These are phyloP conservation scores for Heliconius sara DNA, from an alignment of 2,888 invertebrate species.

Conservation along the genomic window DNA sequence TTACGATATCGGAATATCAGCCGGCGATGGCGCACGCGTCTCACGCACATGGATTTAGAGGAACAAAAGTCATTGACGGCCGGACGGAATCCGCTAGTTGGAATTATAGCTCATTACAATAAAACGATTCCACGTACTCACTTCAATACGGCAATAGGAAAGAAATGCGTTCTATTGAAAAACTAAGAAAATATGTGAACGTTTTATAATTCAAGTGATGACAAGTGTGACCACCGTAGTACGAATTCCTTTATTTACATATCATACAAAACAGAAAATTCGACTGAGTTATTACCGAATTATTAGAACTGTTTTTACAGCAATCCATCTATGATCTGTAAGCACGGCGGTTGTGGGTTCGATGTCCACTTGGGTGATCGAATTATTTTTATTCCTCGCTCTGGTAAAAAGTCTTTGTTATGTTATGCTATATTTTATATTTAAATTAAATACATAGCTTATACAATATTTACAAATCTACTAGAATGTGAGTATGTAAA, in stretches of 20 bases:
- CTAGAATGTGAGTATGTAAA: too few species aligned
- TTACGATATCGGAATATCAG: constrained; percentile 70
- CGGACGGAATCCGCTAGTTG: constrained; percentile 69
- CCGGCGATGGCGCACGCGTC: constrained; percentile 65
- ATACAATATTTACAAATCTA: too few species aligned
- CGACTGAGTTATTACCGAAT: neutral
- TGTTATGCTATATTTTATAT: too few species aligned
- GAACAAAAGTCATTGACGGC: constrained; percentile 68
- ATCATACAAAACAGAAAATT: neutral
- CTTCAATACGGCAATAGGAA: constrained; percentile 53
- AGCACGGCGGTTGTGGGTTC: too few species aligned
- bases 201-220: neutral
- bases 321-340: too few species aligned
- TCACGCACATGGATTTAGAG: constrained; percentile 68
- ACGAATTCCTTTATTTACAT: neutral
- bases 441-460: too few species aligned
- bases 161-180: constrained; percentile 55
- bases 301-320: neutral
- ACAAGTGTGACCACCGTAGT: neutral
- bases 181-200: constrained; percentile 45
- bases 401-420: too few species aligned
- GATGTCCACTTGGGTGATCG: too few species aligned
- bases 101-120: constrained; percentile 72
- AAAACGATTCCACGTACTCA: constrained; percentile 71
- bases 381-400: too few species aligned